A percentile compares a stretch with the other conserved stretches of the same genome.
Conservation (phyloP, 2,797 vertebrate genomes). For the Erpetoichthys calabaricus region DNA sequence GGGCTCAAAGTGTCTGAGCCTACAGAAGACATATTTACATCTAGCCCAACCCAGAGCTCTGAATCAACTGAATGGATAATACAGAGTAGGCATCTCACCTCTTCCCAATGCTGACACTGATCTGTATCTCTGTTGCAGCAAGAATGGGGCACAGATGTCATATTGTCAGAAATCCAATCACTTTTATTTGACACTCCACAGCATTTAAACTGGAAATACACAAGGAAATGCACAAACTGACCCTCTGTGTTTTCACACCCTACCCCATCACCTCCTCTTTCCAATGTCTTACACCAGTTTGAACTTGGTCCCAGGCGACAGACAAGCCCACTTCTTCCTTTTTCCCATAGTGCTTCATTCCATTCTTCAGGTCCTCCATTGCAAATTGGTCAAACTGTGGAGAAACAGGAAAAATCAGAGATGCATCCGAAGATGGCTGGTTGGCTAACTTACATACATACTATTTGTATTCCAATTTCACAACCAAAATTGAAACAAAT, state of each 20-base stretch:
- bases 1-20: too few species aligned
- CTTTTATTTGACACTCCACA: conserved; percentile 50
- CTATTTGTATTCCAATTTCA: too few species aligned
- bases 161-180: conserved; percentile 45
- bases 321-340: conserved; percentile 25
- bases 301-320: conserved; percentile 53
- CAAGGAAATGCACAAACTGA: neutral
- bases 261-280: neutral
- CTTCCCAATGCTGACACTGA: conserved; percentile 39
- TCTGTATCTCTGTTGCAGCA: conserved; percentile 38
- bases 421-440: too few species aligned
- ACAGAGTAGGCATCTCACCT: too few species aligned
- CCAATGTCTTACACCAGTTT: conserved; percentile 55
- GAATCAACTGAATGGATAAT: too few species aligned
- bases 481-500: too few species aligned
- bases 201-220: conserved; percentile 48
- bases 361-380: conserved; percentile 39
- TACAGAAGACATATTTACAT: too few species aligned
- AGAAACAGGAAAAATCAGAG: too few species aligned
- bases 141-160: conserved; percentile 37
- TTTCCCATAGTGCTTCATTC: conserved; percentile 37
- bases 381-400: conserved; percentile 47
- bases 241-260: neutral
- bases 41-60: too few species aligned
- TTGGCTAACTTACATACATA: too few species aligned